Conservation (phyloP, 2,888 invertebrate genomes). For the Eupithecia abbreviata region DNA sequence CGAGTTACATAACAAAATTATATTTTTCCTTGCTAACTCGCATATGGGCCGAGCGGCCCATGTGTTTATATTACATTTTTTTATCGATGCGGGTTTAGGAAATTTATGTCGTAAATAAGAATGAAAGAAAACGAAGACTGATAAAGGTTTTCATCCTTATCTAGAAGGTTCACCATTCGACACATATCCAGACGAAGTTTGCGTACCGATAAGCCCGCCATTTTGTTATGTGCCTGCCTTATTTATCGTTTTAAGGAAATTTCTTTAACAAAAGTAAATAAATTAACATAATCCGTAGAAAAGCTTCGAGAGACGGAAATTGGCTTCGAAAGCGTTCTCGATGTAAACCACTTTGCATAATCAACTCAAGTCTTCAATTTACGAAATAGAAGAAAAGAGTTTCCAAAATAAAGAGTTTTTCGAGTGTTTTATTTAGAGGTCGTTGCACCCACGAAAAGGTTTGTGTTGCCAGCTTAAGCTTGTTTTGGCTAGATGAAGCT, state of each 20-base stretch:
- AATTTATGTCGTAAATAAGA: background rate
- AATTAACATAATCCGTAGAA: conserved; percentile 22
- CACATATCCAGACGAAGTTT: background rate
- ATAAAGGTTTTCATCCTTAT: background rate
- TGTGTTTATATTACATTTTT: too few species aligned
- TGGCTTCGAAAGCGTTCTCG: conserved; percentile 33
- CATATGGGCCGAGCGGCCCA: too few species aligned
- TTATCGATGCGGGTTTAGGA: background rate
- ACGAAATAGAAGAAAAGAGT: conserved; percentile 41
- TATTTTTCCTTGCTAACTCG: too few species aligned
- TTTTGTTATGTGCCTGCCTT: background rate
- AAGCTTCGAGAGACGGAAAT: conserved; percentile 26
- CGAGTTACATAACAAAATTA: background rate
- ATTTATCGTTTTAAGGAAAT: conserved; percentile 15
- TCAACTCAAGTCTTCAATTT: conserved; percentile 43
- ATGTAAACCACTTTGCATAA: conserved; percentile 42
- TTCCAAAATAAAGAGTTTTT: conserved; percentile 25
- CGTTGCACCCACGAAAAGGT: conserved; percentile 29
- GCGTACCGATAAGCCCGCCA: conserved; percentile 1
- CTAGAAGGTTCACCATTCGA: background rate
- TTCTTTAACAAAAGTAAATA: conserved; percentile 16
- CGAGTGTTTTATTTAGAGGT: conserved; percentile 30
- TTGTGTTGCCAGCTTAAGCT: conserved; percentile 17
- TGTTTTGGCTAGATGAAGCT: conserved; percentile 11
- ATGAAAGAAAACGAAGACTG: background rate